Conservation (phyloP, 2,113 vertebrate species). For the Carassius auratus region DNA sequence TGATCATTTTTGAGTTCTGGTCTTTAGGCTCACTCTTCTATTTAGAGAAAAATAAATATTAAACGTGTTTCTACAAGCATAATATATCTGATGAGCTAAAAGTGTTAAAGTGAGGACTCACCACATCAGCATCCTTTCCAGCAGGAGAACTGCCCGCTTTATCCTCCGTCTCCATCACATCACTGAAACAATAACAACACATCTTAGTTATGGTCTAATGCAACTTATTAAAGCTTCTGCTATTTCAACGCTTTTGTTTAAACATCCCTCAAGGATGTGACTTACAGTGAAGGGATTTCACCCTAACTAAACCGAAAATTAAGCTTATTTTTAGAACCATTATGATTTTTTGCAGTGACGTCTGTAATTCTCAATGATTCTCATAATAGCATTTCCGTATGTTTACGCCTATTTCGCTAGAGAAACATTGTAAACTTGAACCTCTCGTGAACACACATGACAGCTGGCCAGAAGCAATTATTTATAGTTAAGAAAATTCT, state of each 20-base stretch:
- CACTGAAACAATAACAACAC: constrained; percentile 76
- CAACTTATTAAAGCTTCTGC: neutral
- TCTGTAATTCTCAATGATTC: too few relatives aligned
- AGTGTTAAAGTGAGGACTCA: constrained; percentile 66
- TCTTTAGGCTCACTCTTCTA: constrained; percentile 95
- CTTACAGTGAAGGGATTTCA: neutral
- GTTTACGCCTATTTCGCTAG: too few relatives aligned
- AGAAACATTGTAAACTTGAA: too few relatives aligned
- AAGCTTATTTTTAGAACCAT: too few relatives aligned
- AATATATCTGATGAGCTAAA: neutral
- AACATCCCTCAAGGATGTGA: neutral
- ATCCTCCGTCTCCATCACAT: constrained; percentile 96
- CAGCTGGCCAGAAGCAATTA: too few relatives aligned
- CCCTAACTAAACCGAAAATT: too few relatives aligned
- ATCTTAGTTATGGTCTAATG: neutral
- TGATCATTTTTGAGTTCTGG: constrained; percentile 99
- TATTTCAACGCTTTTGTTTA: neutral
- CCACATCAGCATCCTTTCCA: constrained; percentile 83
- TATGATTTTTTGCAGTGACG: too few relatives aligned
- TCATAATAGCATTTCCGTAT: too few relatives aligned
- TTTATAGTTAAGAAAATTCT: too few relatives aligned
- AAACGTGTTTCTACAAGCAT: neutral
- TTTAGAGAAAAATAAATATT: neutral
- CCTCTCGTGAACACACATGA: too few relatives aligned
- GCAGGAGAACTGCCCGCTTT: constrained; percentile 82